These are phyloP conservation scores for Bergia puertoricense DNA, from an alignment of 92 coral and sea anemone genomes.

Conservation along the genomic window DNA sequence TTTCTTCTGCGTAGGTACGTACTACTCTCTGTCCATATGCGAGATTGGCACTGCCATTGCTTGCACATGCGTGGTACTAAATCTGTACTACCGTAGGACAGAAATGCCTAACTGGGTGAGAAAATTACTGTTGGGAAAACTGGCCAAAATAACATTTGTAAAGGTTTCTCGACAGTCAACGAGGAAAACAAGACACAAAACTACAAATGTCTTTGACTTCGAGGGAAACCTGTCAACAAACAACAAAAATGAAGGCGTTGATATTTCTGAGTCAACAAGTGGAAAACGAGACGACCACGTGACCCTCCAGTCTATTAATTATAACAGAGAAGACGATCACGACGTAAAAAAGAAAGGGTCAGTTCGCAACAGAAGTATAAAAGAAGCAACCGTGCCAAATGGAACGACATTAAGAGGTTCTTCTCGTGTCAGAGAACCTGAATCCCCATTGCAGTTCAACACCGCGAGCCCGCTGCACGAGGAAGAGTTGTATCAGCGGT, in stretches of 20 bases:
- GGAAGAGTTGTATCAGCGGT: slow-evolving; percentile 42
- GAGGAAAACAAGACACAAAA: slow-evolving; percentile 15
- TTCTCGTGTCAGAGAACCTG: background rate
- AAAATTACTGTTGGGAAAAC: slow-evolving; percentile 51
- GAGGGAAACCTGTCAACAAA: background rate
- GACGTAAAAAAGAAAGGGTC: background rate
- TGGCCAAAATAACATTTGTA: slow-evolving; percentile 56
- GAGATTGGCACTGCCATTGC: slow-evolving; percentile 76
- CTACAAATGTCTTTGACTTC: background rate
- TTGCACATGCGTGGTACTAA: slow-evolving; percentile 68
- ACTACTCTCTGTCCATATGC: slow-evolving; percentile 71
- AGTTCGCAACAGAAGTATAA: slow-evolving; percentile 1
- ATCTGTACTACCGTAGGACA: slow-evolving; percentile 79
- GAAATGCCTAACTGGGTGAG: slow-evolving; percentile 77
- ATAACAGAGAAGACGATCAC: background rate
- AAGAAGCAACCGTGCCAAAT: background rate
- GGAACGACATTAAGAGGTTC: background rate
- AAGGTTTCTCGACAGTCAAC: slow-evolving; percentile 15
- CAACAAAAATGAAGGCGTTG: background rate
- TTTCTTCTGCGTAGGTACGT: slow-evolving; percentile 47
- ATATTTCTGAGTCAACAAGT: background rate
- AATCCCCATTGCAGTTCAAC: background rate
- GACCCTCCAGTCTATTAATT: slow-evolving; percentile 5
- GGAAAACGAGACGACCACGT: background rate
- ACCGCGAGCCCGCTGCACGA: slow-evolving; percentile 11